Percentiles rank a stretch among this genome's conserved stretches.
Evolutionary conservation across 2,797 vertebrate species (phyloP).

Genomic region (Coccyzus lansbergi): DNA sequence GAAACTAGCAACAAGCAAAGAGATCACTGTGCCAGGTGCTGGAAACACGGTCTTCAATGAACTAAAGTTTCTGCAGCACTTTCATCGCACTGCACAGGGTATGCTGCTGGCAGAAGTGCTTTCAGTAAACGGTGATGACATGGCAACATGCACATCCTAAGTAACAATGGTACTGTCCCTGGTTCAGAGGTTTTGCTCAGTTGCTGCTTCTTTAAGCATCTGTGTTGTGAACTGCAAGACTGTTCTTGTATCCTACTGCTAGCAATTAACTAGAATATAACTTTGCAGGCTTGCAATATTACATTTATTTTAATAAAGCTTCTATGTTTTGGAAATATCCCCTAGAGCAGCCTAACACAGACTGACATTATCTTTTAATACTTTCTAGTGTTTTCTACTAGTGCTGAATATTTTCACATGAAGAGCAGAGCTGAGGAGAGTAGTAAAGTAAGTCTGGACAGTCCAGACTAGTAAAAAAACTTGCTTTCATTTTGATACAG

Average conservation of each 20-base stretch:
- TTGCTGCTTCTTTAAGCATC: neutral
- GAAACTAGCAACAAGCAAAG: neutral
- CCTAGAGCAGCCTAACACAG: neutral
- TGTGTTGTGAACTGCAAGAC: neutral
- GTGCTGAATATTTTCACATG: rapidly evolving
- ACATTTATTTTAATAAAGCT: neutral
- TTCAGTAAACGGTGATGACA: neutral
- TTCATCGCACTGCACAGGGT: neutral
- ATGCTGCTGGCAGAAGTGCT: neutral
- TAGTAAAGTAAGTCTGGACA: neutral
- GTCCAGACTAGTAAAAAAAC: neutral
- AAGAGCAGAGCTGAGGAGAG: neutral
- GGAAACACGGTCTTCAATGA: too few relatives aligned
- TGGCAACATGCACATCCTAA: neutral
- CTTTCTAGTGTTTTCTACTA: neutral
- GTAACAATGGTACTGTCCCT: neutral
- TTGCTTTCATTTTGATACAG: neutral
- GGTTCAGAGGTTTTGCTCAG: neutral
- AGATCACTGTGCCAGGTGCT: neutral
- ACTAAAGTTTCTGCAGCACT: neutral
- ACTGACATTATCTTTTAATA: neutral
- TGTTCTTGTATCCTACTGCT: neutral
- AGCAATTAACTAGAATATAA: neutral
- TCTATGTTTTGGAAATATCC: neutral
- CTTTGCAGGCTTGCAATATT: neutral